Percentiles rank a stretch among this genome's conserved stretches.
Conservation (phyloP, 2,888 invertebrate species). For the Phragmatobia fuliginosa region DNA sequence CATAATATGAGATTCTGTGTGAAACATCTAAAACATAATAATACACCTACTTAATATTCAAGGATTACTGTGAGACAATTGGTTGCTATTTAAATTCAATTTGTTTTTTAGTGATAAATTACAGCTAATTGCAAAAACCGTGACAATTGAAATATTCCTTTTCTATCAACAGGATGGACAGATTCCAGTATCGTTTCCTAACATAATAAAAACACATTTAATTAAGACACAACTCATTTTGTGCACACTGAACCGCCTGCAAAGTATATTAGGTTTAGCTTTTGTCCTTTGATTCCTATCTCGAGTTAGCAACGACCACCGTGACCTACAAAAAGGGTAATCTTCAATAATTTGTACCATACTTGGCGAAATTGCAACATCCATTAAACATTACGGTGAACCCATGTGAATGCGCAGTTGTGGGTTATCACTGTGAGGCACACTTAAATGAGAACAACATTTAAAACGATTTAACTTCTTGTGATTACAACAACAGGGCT, state of each 20-base stretch:
- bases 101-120: background rate
- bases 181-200: background rate
- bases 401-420: conserved; percentile 56
- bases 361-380: conserved; percentile 69
- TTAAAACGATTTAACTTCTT: conserved; percentile 65
- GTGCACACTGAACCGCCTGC: background rate
- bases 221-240: too few species aligned
- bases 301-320: conserved; percentile 63
- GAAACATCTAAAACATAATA: background rate
- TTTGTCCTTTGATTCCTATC: conserved; percentile 70
- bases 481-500: conserved; percentile 61
- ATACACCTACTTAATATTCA: background rate
- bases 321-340: conserved; percentile 73
- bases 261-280: conserved; percentile 16
- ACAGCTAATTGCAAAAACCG: background rate
- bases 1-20: background rate
- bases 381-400: conserved; percentile 61
- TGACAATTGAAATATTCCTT: background rate
- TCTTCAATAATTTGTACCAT: conserved; percentile 74
- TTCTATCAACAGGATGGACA: background rate
- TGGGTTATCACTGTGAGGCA: conserved; percentile 73
- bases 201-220: background rate
- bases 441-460: conserved; percentile 66
- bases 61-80: background rate
- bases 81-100: background rate